Conservation (phyloP, 2,797 vertebrate species). For the Argya squamiceps region DNA sequence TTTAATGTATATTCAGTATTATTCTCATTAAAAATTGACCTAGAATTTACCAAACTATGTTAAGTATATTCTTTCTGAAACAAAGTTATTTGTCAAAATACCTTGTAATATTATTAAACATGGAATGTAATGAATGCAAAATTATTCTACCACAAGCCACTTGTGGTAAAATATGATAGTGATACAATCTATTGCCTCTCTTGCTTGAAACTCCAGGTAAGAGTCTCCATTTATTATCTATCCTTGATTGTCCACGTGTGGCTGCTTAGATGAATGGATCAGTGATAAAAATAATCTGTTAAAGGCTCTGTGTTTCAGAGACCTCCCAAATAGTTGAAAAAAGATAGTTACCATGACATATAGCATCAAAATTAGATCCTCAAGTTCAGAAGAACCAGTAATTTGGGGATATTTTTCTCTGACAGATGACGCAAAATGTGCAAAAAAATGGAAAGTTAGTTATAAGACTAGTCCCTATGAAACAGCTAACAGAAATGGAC, state of each 20-base stretch:
- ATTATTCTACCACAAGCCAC: neutral
- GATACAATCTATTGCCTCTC: neutral
- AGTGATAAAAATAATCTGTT: neutral
- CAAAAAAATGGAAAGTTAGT: neutral
- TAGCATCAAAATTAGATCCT: neutral
- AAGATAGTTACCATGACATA: neutral
- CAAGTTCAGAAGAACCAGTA: neutral
- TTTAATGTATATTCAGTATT: neutral
- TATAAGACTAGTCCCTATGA: neutral
- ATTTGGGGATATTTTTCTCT: neutral
- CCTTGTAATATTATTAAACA: neutral
- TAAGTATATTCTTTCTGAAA: neutral
- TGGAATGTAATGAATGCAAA: neutral
- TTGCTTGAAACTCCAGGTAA: neutral
- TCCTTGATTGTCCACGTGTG: neutral
- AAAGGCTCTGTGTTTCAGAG: neutral
- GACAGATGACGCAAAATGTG: neutral
- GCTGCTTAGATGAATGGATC: neutral
- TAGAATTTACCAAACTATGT: neutral
- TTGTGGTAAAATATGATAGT: neutral
- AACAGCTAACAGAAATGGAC: neutral
- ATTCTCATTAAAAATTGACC: neutral
- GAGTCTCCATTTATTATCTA: neutral
- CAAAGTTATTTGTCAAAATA: neutral
- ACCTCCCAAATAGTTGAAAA: neutral